phyloP scores from a whole-genome alignment of 2,113 vertebrate species.

The Triplophysa siluroides region DNA sequence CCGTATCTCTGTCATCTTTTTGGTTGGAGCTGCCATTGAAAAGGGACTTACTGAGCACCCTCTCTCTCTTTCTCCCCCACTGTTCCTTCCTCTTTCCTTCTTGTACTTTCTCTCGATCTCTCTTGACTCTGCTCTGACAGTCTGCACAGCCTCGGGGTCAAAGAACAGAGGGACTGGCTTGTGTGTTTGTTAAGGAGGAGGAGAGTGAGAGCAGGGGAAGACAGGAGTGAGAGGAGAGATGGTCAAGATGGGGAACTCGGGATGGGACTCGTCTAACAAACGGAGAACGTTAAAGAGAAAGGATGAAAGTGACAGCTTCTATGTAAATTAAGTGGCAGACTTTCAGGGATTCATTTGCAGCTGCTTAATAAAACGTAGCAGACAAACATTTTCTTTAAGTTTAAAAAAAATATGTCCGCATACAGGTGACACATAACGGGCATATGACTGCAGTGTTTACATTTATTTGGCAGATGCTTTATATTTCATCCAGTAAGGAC shows the following conservation, averaged over 20 bases:
- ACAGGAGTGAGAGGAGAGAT: constrained; percentile 47
- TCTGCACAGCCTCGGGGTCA: constrained; percentile 79
- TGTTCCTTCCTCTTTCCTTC: constrained; percentile 62
- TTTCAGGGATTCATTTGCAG: not conserved
- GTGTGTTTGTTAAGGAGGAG: constrained; percentile 73
- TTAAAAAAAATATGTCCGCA: no score
- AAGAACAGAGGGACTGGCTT: constrained; percentile 79
- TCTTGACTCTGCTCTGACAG: constrained; percentile 79
- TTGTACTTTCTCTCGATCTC: constrained; percentile 67
- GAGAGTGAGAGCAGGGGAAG: constrained; percentile 58
- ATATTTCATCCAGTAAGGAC: not conserved
- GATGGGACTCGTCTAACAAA: constrained; percentile 62
- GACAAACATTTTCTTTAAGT: no score
- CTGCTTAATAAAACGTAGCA: not conserved
- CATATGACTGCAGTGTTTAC: no score
- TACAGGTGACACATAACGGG: no score
- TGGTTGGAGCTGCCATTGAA: constrained; percentile 71
- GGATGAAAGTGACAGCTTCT: constrained; percentile 14
- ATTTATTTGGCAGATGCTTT: no score
- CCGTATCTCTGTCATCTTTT: constrained; percentile 77
- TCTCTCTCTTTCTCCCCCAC: constrained; percentile 24
- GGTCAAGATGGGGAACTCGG: constrained; percentile 48
- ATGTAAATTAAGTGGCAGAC: not conserved
- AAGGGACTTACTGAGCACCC: constrained; percentile 65
- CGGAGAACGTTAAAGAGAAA: constrained; percentile 58